These are phyloP conservation scores for Tychaedon coryphoeus DNA, from an alignment of 2,113 vertebrate species.

Conservation along the genomic window DNA sequence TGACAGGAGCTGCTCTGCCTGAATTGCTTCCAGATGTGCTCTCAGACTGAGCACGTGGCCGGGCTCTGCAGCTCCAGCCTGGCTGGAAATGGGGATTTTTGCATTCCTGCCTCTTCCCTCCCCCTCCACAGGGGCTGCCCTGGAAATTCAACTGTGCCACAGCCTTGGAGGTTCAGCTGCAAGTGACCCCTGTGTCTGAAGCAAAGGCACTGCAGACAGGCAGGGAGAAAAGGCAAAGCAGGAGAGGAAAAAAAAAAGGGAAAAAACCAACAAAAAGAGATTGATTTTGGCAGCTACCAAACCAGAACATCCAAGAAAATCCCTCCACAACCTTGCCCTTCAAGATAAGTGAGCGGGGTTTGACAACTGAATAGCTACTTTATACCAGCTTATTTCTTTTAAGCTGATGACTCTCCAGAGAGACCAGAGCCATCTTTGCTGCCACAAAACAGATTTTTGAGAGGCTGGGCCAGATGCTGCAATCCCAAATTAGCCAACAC, in stretches of 20 bases:
- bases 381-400: not conserved
- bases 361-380: not conserved
- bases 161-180: constrained; percentile 22
- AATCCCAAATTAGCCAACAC: not conserved
- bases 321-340: not conserved
- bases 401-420: not conserved
- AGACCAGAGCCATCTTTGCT: not conserved
- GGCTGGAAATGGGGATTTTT: constrained; percentile 44
- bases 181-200: constrained; percentile 3
- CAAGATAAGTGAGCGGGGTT: not conserved
- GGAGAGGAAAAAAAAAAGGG: no score
- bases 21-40: constrained; percentile 72
- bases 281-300: not conserved
- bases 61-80: not conserved
- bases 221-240: not conserved
- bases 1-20: constrained; percentile 44
- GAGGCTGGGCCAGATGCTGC: not conserved
- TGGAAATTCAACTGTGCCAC: constrained; percentile 9
- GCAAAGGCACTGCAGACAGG: not conserved
- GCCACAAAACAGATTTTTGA: not conserved
- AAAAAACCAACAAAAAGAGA: not conserved
- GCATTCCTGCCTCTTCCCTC: constrained; percentile 37
- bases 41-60: not conserved
- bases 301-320: not conserved
- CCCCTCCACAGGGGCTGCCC: not conserved